Conservation (phyloP, 2,797 vertebrate genomes). For the Melanotaenia boesemani region DNA sequence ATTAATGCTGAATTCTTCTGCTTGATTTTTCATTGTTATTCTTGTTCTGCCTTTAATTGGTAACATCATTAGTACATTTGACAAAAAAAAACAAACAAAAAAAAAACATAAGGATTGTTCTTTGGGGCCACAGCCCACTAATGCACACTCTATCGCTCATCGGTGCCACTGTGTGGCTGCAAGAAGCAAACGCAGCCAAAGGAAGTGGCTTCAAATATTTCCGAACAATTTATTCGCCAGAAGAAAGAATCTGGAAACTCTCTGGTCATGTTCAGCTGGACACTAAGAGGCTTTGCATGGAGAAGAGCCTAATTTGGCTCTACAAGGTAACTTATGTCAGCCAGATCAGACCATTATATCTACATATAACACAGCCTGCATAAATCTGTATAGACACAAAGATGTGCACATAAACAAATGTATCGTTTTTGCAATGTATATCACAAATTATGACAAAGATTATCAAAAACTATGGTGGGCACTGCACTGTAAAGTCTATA, state of each 20-base stretch:
- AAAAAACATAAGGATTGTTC: conserved; percentile 30
- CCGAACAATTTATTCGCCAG: conserved; percentile 41
- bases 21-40: conserved; percentile 61
- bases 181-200: conserved; percentile 52
- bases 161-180: conserved; percentile 76
- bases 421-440: conserved; percentile 78
- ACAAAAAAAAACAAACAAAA: conserved; percentile 40
- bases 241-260: conserved; percentile 28
- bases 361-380: conserved; percentile 55
- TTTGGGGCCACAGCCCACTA: conserved; percentile 2
- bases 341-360: conserved; percentile 48
- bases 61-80: conserved; percentile 42
- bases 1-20: conserved; percentile 51
- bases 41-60: conserved; percentile 37
- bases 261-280: conserved; percentile 20
- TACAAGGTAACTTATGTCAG: background rate
- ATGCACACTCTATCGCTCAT: conserved; percentile 42
- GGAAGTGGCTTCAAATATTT: conserved; percentile 54
- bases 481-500: conserved; percentile 75
- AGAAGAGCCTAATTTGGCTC: conserved; percentile 28
- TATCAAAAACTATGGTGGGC: conserved; percentile 58
- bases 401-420: conserved; percentile 62
- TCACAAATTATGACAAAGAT: conserved; percentile 69
- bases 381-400: conserved; percentile 72
- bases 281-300: conserved; percentile 46